Conservation (phyloP, 2,113 vertebrate genomes). For the Sylvietta virens region DNA sequence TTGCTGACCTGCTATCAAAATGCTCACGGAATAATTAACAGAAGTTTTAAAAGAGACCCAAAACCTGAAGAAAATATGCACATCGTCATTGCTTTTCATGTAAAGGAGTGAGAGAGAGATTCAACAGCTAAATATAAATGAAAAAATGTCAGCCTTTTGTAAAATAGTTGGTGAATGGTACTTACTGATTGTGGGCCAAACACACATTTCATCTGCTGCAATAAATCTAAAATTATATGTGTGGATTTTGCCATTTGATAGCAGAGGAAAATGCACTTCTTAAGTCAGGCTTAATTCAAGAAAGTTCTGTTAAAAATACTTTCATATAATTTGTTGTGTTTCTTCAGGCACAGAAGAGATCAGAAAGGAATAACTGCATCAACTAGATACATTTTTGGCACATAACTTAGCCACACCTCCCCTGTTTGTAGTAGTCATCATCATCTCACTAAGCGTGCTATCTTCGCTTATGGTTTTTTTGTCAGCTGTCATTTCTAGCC, state of each 20-base stretch:
- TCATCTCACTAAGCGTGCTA: neutral
- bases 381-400: neutral
- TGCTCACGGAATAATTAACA: neutral
- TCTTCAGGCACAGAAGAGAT: neutral
- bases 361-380: neutral
- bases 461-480: neutral
- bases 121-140: neutral
- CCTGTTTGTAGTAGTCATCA: neutral
- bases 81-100: neutral
- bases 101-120: neutral
- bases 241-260: neutral
- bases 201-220: neutral
- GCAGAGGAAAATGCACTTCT: neutral
- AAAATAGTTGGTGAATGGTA: neutral
- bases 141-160: neutral
- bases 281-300: neutral
- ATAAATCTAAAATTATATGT: neutral
- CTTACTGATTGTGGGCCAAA: neutral
- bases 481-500: neutral
- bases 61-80: neutral
- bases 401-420: neutral
- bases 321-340: neutral
- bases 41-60: neutral
- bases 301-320: neutral
- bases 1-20: neutral